phyloP scores from a whole-genome alignment of 2,888 invertebrate species.

The Trichopoda pennipes region DNA sequence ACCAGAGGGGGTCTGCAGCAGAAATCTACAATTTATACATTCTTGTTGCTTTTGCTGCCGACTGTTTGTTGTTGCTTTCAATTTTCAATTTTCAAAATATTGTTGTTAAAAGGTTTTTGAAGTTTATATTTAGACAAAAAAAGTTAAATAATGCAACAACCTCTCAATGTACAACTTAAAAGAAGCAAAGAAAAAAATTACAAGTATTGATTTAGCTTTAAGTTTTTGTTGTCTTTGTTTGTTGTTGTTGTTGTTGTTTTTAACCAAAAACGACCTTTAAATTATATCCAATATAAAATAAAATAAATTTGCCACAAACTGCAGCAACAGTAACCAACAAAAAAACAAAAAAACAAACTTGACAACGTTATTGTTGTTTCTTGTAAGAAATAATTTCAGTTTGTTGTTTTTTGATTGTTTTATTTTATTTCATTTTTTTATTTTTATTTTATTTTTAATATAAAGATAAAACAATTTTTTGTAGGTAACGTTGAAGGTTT shows the following conservation, averaged over 20 bases:
- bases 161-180: constrained; percentile 6
- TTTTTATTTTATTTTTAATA: constrained; percentile 24
- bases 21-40: constrained; percentile 56
- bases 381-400: constrained; percentile 59
- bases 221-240: constrained; percentile 14
- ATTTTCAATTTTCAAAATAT: constrained; percentile 47
- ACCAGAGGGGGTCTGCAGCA: constrained; percentile 75
- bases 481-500: constrained; percentile 65
- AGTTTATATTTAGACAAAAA: constrained; percentile 66
- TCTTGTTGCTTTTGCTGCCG: constrained; percentile 23
- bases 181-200: constrained; percentile 5
- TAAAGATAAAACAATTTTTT: constrained; percentile 68
- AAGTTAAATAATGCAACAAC: constrained; percentile 39
- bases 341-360: constrained; percentile 57
- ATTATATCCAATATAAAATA: constrained; percentile 56
- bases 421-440: not conserved
- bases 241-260: constrained; percentile 4
- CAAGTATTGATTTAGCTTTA: constrained; percentile 67
- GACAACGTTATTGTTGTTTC: constrained; percentile 67
- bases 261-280: constrained; percentile 64
- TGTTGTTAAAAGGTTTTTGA: constrained; percentile 66
- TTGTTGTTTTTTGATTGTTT: constrained; percentile 55
- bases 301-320: constrained; percentile 59
- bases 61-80: not conserved
- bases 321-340: constrained; percentile 19